These are phyloP conservation scores for Drosophila nannoptera DNA, from an alignment of 1,140 invertebrate genomes.

Conservation along the genomic window DNA sequence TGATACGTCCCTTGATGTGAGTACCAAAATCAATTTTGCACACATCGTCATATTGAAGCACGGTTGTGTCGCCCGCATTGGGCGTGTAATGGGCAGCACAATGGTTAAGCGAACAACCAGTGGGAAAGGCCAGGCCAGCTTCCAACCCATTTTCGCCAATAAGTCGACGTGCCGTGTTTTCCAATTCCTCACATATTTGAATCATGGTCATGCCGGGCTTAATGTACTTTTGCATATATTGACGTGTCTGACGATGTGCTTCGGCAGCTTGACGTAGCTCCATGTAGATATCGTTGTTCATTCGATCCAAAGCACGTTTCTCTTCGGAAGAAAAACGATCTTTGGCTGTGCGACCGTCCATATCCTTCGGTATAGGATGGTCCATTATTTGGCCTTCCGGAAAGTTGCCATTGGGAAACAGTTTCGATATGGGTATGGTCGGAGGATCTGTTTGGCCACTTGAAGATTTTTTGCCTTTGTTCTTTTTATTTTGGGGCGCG, in stretches of 20 bases:
- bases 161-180: conserved; percentile 92
- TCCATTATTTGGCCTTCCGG: conserved; percentile 91
- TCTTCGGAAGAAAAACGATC: conserved; percentile 95
- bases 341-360: conserved; percentile 90
- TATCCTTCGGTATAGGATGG: conserved; percentile 82
- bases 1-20: conserved; percentile 98
- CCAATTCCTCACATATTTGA: conserved; percentile 98
- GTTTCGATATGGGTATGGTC: conserved; percentile 89
- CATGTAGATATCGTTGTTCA: conserved; percentile 94
- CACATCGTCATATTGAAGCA: conserved; percentile 97
- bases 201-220: conserved; percentile 99
- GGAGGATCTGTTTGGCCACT: conserved; percentile 89
- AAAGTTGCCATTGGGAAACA: conserved; percentile 90
- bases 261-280: conserved; percentile 97
- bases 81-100: conserved; percentile 99
- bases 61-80: conserved; percentile 97
- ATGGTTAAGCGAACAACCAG: conserved; percentile 98
- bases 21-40: conserved; percentile 99
- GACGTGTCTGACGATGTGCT: conserved; percentile 96
- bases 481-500: conserved; percentile 84
- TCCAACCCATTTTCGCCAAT: conserved; percentile 97
- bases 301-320: conserved; percentile 89
- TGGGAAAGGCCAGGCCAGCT: conserved; percentile 98
- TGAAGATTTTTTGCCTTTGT: conserved; percentile 81
- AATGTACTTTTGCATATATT: conserved; percentile 94